Base-by-base conservation (phyloP, 2,113 vertebrate genomes). In the Maccullochella peelii region DNA sequence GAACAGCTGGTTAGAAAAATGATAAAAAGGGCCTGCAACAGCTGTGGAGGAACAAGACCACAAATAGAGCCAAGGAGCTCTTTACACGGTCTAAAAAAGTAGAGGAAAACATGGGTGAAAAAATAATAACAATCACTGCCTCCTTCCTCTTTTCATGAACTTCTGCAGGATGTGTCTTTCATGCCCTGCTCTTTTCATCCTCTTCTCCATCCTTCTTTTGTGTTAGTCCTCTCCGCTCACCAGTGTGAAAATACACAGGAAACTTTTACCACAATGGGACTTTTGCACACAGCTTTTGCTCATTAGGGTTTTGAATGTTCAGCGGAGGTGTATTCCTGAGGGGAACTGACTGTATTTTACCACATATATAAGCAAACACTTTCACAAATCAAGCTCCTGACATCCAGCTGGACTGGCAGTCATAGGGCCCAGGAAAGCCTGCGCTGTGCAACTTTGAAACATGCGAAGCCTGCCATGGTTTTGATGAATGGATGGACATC, bases 151-250 rank as follows among this genome's bases (percentile, higher is more conserved):
- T 89, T 91, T 91, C 83, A 88, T 73, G 85, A 85, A 91, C 83
- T 74, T 38, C 36, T 78, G 71, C 88, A 92, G 92, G 93, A 93
- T 89, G 87, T 86, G 92, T 93, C 93, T 93, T 93, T 94, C 94
- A 95, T 90, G 86, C 62, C 77, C 72, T n/a, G 58, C 68, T 88
- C 90, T 87, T 81, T 92, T 89, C 81, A 86, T 93, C 88, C 85
- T 81, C 27, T 61, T 74, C 90, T 91, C 88, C 93, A 86, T 92
- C 92, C 94, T 93, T 89, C 91, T 89, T 92, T 93, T 93, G 93
- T 94, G 54, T 89, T 73, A 8, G 47, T 83, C 77, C 55, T 84
- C 83, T 90, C 86, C 71, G 90, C 86, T 91, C 89, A 83, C 77
- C 81, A 58, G 77, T 85, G 87, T 87, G 87, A 85, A 93, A 81